Evolutionary conservation across 2,888 invertebrate genomes (phyloP).

Genomic region (Carpatolechia fugitivella): DNA sequence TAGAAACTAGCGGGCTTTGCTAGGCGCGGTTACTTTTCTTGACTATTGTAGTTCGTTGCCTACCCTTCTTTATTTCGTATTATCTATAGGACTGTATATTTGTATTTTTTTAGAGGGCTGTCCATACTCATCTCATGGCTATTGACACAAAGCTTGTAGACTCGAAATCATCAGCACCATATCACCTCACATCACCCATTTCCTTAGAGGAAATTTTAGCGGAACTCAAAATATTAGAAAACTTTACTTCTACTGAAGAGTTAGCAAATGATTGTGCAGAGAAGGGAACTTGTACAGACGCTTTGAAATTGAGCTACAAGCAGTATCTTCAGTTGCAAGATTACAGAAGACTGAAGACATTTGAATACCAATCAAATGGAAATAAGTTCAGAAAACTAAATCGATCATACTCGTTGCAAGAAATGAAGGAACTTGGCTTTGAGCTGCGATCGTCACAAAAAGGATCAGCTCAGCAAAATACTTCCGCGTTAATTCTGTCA

Average conservation of each 20-base stretch:
- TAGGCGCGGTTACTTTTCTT: no score
- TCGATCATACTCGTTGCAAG: slow-evolving; percentile 50
- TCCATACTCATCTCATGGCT: slow-evolving; percentile 45
- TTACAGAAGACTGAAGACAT: slow-evolving; percentile 51
- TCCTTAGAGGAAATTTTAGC: slow-evolving; percentile 50
- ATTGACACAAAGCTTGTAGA: slow-evolving; percentile 43
- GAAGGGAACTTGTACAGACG: slow-evolving; percentile 12
- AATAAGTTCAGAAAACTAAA: slow-evolving; percentile 45
- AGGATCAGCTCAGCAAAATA: slow-evolving; percentile 35
- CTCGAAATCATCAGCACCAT: slow-evolving; percentile 32
- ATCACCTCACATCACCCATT: slow-evolving; percentile 27
- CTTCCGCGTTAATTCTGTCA: slow-evolving; percentile 48
- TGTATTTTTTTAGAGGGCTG: slow-evolving; percentile 25
- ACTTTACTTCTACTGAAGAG: slow-evolving; percentile 32
- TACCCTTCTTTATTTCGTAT: no score
- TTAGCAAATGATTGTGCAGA: slow-evolving; percentile 21
- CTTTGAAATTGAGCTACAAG: slow-evolving; percentile 24
- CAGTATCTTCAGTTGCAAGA: slow-evolving; percentile 51
- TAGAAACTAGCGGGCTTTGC: no score
- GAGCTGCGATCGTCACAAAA: slow-evolving; percentile 35
- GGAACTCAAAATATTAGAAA: slow-evolving; percentile 56
- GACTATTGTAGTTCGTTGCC: no score
- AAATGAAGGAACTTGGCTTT: slow-evolving; percentile 50
- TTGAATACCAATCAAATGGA: slow-evolving; percentile 34
- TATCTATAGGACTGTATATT: no score